Conservation (phyloP, 2,888 invertebrate species). For the Watsonalla binaria region DNA sequence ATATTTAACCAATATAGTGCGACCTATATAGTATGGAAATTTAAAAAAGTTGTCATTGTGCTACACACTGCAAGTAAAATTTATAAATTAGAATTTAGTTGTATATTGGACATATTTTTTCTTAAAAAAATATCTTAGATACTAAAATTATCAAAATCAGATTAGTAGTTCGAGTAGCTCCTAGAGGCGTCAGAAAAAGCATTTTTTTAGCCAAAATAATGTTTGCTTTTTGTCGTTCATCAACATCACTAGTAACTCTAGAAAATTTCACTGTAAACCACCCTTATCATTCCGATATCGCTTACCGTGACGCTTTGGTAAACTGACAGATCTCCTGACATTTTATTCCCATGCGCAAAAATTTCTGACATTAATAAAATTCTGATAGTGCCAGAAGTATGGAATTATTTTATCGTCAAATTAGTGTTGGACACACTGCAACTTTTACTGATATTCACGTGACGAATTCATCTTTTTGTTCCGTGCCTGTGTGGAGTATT, state of each 20-base stretch:
- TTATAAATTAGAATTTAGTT: too few species aligned
- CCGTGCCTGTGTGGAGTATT: not conserved
- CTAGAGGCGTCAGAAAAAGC: too few species aligned
- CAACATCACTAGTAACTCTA: constrained; percentile 2
- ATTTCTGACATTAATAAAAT: constrained; percentile 23
- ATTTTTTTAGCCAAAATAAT: too few species aligned
- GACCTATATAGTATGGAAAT: too few species aligned
- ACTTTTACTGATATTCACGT: constrained; percentile 8
- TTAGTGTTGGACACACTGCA: constrained; percentile 17
- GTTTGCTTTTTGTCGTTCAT: too few species aligned
- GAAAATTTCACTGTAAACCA: not conserved
- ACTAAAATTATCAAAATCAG: too few species aligned
- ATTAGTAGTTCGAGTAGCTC: too few species aligned
- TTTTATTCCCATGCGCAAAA: constrained; percentile 12
- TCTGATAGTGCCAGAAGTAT: constrained; percentile 15
- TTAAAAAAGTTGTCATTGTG: too few species aligned
- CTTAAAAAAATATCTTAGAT: too few species aligned
- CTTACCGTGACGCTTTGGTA: constrained; percentile 6
- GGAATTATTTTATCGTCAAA: constrained; percentile 21
- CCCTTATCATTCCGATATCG: constrained; percentile 5
- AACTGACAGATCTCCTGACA: constrained; percentile 8
- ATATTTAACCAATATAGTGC: too few species aligned
- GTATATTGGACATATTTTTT: too few species aligned
- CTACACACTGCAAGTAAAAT: too few species aligned
- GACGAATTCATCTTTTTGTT: constrained; percentile 13